Evolutionary conservation across 1,140 invertebrate genomes (phyloP).

Genomic region (Trachymyrmex cornetzi): DNA sequence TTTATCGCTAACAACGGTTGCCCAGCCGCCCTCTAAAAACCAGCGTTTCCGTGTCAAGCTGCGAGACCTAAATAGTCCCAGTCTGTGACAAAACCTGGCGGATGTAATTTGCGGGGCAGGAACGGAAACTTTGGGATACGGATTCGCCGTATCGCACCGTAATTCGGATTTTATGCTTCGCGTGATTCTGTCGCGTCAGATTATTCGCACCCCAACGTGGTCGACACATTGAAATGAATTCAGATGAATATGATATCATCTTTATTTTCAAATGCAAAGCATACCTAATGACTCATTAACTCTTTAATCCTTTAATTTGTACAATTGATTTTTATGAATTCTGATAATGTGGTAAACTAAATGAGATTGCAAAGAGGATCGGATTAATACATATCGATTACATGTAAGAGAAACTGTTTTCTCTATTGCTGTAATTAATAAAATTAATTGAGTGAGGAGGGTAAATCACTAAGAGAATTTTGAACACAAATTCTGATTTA

Average conservation of each 20-base stretch:
- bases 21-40: not conserved
- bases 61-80: constrained; percentile 34
- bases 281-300: constrained; percentile 28
- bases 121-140: constrained; percentile 34
- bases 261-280: constrained; percentile 58
- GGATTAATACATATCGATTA: constrained; percentile 27
- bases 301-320: not conserved
- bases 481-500: not conserved
- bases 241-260: constrained; percentile 50
- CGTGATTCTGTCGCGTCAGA: constrained; percentile 46
- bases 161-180: constrained; percentile 60
- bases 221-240: constrained; percentile 49
- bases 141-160: constrained; percentile 11
- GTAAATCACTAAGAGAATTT: not conserved
- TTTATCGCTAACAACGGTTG: constrained; percentile 7
- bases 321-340: constrained; percentile 40
- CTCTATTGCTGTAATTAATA: not conserved
- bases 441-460: constrained; percentile 10
- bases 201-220: constrained; percentile 16
- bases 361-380: not conserved
- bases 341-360: constrained; percentile 18
- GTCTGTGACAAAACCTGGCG: constrained; percentile 7
- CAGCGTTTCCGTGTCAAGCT: constrained; percentile 17
- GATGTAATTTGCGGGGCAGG: constrained; percentile 41
- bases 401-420: not conserved